phyloP scores from a whole-genome alignment of 2,888 invertebrate species.

The Coelopa pilipes region DNA sequence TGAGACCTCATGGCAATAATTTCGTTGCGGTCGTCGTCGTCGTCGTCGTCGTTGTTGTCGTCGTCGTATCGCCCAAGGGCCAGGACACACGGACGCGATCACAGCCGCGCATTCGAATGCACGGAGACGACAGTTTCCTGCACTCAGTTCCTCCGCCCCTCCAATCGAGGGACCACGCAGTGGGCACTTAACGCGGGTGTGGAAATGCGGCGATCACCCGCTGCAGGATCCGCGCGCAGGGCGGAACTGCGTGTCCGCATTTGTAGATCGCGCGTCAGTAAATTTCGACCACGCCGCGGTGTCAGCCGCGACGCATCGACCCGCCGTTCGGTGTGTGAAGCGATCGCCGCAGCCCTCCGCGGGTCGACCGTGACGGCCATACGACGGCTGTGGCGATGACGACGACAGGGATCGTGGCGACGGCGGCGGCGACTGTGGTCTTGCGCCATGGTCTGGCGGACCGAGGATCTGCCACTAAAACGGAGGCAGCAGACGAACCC shows the following conservation, averaged over 20 bases:
- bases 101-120: not conserved
- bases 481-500: not conserved
- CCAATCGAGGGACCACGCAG: not conserved
- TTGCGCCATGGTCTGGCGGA: not conserved
- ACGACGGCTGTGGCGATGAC: not conserved
- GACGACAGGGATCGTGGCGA: not conserved
- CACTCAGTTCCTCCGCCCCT: not conserved
- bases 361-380: not conserved
- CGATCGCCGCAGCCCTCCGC: not conserved
- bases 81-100: slow-evolving; percentile 10
- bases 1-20: slow-evolving; percentile 32
- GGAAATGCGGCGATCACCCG: slow-evolving; percentile 17
- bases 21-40: not conserved
- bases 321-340: slow-evolving; percentile 28
- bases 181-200: slow-evolving; percentile 35
- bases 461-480: slow-evolving; percentile 7
- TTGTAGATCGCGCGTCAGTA: slow-evolving; percentile 28
- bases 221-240: not conserved
- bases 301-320: not conserved
- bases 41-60: not conserved
- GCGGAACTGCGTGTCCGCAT: not conserved
- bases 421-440: too few relatives aligned
- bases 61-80: slow-evolving; percentile 28
- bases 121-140: slow-evolving; percentile 28
- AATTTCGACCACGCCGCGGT: slow-evolving; percentile 24